Evolutionary conservation across 2,888 invertebrate species (phyloP), one percentile per base, ranked within the genome.

Genomic region (Tipula helvola): DNA sequence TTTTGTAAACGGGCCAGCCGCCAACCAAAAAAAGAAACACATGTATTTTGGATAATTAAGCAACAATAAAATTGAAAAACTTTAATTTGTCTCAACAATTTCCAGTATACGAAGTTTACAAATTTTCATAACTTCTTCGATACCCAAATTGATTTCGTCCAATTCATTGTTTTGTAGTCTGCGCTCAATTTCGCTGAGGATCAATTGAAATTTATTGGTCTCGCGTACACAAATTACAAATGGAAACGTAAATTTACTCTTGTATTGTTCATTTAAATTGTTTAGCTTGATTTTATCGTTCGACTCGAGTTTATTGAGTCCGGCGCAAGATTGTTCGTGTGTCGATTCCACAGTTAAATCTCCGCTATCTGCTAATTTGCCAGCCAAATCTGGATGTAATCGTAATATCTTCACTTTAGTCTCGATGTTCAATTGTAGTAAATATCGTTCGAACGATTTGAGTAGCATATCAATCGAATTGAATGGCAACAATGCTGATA

Each of bases 81-180:
- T n/a, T 36, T 52, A 52, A 52, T 52, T 47, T 44, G 13, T 47
- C 28, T 86, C 87, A 47, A 85, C 88, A 88, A 94, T 90, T 88
- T 94, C 93, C 36, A 92, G 89, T 87, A 95, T 93, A 88, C 95
- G 92, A 41, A 94, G 90, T 88, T 92, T 93, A 88, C 94, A 93
- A 88, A 95, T 95, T 91, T 95, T 95, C 90, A 95, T 95, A 0
- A 95, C 94, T 92, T 95, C 95, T 87, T 92, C 92, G 84, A 95
- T 93, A 28, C 94, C 94, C 83, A 90, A 93, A 2, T 89, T 89
- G 2, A 95, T 91, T 91, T 95, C 95, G 86, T 91, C 90, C 18
- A 93, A 92, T 44, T 89, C 89, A 0, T 91, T 90, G 89, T 94
- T 95, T 83, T 92, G 90, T 87, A 93, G 91, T 57, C 95, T 91